Evolutionary conservation across 2,888 invertebrate species (phyloP).

Genomic region (Terebella lapidaria): DNA sequence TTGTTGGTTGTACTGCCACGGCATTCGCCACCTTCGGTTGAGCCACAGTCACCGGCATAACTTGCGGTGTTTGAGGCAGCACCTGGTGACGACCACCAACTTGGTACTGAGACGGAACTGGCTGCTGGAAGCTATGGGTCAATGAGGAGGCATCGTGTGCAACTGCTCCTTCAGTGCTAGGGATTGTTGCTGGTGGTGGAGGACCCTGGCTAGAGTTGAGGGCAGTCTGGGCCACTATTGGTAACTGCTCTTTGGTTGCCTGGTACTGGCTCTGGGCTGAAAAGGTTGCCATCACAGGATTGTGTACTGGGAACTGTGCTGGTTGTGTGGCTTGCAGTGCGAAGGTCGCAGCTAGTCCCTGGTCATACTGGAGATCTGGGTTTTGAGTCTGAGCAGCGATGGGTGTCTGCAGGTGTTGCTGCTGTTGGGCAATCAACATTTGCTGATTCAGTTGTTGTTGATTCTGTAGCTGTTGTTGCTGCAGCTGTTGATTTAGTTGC

Average conservation of each 20-base stretch:
- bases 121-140: background rate
- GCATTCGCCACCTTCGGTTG: background rate
- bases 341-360: background rate
- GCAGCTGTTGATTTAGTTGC: background rate
- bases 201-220: background rate
- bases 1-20: no score
- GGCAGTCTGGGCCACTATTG: no score
- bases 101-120: background rate
- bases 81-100: background rate
- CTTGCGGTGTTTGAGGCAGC: background rate
- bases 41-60: background rate
- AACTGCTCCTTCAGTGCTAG: background rate
- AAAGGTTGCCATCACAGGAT: background rate
- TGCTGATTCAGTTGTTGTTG: conserved; percentile 3
- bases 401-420: background rate
- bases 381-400: background rate
- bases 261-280: background rate
- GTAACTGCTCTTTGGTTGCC: no score
- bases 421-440: background rate
- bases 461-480: background rate
- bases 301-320: background rate
- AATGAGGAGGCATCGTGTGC: background rate
- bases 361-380: background rate
- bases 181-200: background rate
- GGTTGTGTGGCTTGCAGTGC: background rate